These are phyloP conservation scores for Novumbra hubbsi DNA, from an alignment of 2,797 vertebrate genomes.

Conservation along the genomic window DNA sequence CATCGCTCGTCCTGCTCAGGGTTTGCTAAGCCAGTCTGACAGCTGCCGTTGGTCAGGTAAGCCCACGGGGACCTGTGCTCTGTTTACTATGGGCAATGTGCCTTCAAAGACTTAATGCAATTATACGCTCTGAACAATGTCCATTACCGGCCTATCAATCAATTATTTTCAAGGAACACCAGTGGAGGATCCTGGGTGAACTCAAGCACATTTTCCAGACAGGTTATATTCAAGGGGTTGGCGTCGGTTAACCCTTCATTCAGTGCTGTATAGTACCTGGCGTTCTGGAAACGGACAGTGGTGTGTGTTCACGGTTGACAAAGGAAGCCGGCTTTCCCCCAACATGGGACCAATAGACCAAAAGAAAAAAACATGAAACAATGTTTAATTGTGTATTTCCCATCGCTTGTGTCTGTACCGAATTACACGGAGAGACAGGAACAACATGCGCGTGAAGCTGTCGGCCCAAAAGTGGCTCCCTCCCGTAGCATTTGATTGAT, in stretches of 20 bases:
- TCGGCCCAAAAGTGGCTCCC: no score
- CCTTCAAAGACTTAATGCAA: conserved; percentile 57
- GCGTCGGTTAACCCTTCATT: neutral
- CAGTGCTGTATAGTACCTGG: neutral
- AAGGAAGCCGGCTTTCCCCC: no score
- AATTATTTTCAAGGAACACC: conserved; percentile 48
- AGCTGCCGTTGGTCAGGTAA: conserved; percentile 12
- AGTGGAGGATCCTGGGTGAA: conserved; percentile 42
- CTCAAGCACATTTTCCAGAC: conserved; percentile 28
- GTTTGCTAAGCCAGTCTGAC: conserved; percentile 15
- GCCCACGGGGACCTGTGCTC: conserved; percentile 35
- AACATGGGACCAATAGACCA: neutral
- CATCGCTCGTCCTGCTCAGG: neutral
- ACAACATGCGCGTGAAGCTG: no score
- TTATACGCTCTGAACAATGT: conserved; percentile 46
- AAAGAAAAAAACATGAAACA: neutral
- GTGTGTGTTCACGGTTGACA: no score
- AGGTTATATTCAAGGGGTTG: neutral
- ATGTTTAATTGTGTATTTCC: neutral
- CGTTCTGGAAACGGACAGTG: no score
- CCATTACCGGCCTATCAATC: conserved; percentile 62
- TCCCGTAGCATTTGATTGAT: no score
- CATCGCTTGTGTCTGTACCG: no score
- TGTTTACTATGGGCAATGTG: conserved; percentile 39
- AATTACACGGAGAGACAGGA: no score